phyloP scores from a whole-genome alignment of 2,888 invertebrate species.

The Hydriomena furcata region DNA sequence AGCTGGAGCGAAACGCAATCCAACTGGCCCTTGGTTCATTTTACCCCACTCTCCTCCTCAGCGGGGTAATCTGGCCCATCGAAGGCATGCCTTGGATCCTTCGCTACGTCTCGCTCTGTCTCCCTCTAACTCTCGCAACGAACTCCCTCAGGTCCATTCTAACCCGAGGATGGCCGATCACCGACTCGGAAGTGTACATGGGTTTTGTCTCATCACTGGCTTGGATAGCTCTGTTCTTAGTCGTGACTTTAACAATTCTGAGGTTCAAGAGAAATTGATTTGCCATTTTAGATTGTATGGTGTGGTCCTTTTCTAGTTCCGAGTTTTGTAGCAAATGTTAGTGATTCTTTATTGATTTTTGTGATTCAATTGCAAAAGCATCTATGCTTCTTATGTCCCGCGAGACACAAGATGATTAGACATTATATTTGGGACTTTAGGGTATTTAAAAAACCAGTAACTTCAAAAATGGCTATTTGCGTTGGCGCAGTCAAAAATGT shows the following conservation, averaged over 20 bases:
- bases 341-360: too few relatives aligned
- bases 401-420: too few relatives aligned
- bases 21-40: slow-evolving; percentile 96
- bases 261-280: slow-evolving; percentile 90
- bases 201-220: slow-evolving; percentile 93
- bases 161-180: slow-evolving; percentile 93
- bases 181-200: slow-evolving; percentile 92
- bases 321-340: too few relatives aligned
- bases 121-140: slow-evolving; percentile 96
- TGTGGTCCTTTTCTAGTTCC: slow-evolving; percentile 11
- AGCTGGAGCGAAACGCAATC: slow-evolving; percentile 95
- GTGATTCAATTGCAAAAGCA: too few relatives aligned
- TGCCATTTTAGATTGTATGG: slow-evolving; percentile 39
- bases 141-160: slow-evolving; percentile 93
- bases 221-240: slow-evolving; percentile 93
- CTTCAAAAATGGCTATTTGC: not conserved
- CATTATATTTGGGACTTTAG: too few relatives aligned
- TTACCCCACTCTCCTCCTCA: slow-evolving; percentile 95
- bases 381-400: too few relatives aligned
- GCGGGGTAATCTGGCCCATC: slow-evolving; percentile 98
- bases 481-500: not conserved
- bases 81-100: slow-evolving; percentile 96
- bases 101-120: slow-evolving; percentile 90
- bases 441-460: not conserved
- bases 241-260: slow-evolving; percentile 90